Percentiles rank a stretch among this genome's conserved stretches.
Conservation (phyloP, 2,888 invertebrate genomes). For the Chaetoderma sp. region DNA sequence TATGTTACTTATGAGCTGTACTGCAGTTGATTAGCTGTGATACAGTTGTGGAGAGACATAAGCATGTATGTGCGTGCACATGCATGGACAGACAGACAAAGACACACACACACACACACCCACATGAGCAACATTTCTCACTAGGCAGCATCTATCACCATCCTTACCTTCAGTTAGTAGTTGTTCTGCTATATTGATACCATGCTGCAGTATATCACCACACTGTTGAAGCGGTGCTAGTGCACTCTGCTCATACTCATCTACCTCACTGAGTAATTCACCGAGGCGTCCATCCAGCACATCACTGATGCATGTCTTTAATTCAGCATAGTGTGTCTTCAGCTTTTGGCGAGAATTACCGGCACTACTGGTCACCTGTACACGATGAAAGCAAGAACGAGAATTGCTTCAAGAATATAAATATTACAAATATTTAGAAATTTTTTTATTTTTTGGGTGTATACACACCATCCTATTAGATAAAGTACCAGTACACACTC, state of each 20-base stretch:
- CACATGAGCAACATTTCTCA: too few species aligned
- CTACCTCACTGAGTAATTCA: constrained; percentile 48
- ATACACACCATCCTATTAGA: too few species aligned
- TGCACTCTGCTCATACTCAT: constrained; percentile 44
- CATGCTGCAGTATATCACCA: constrained; percentile 54
- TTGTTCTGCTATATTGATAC: constrained; percentile 44
- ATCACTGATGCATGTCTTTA: constrained; percentile 44
- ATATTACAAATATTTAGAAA: not conserved
- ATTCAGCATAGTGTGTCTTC: constrained; percentile 47
- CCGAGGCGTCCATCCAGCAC: constrained; percentile 47
- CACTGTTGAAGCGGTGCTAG: constrained; percentile 55
- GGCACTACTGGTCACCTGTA: constrained; percentile 54
- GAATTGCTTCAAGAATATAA: not conserved
- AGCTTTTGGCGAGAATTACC: constrained; percentile 45
- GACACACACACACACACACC: too few species aligned
- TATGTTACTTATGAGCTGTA: too few species aligned
- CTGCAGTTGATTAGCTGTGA: too few species aligned
- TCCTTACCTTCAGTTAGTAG: constrained; percentile 61
- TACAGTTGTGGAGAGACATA: too few species aligned
- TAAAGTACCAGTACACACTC: too few species aligned
- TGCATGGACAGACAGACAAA: too few species aligned
- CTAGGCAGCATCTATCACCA: not conserved
- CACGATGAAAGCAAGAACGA: not conserved
- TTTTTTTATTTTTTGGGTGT: too few species aligned
- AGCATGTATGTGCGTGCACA: too few species aligned